Base-by-base conservation (phyloP, 2,888 invertebrate genomes). In the Leptinotarsa haldemani region DNA sequence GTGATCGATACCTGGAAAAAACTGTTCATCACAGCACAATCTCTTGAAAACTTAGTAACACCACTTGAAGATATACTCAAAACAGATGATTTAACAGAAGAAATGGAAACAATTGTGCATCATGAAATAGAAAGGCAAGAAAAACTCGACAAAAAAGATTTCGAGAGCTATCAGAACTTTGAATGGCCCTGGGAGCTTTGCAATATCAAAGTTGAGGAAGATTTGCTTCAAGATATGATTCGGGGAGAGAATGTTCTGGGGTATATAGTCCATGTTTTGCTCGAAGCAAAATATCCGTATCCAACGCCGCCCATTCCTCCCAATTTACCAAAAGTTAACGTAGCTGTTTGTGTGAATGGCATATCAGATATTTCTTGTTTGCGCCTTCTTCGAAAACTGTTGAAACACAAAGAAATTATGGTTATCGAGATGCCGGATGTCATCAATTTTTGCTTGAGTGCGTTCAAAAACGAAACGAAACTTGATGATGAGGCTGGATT, bases 371-470 rank as follows among this genome's bases (percentile, higher is more conserved):
- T 78, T 1, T 75, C 78, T 0, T 75, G 80, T n/a, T 50, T 86
- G 15, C 81, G 83, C 22, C 77, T 80, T 16, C 76, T 88, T 20
- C 80, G 85, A 71, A 81, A 84, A 70, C 77, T 88, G 3, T 75
- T 88, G 65, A 63, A 74, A 0, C 76, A 83, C 16, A 80, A 77
- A 58, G 76, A 83, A 52, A 78, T 86, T 53, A 78, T 82, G 69
- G 82, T 86, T 0, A 80, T 88, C 3, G 82, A 86, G 78, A 80
- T 87, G 47, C 80, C 82, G 70, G 83, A 85, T 47, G 90, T 90
- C n/a, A 88, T 92, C 16, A 90, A 92, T 81, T 90, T 88, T 84
- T 92, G 92, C 80, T 82, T 93, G 9, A 85, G 88, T 70, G 85
- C 84, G 56, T 92, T 89, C 80, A 90, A 90, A 83, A 78, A 80